Evolutionary conservation across 2,797 vertebrate species (phyloP).

Genomic region (Gymnoscopelus microlampas): DNA sequence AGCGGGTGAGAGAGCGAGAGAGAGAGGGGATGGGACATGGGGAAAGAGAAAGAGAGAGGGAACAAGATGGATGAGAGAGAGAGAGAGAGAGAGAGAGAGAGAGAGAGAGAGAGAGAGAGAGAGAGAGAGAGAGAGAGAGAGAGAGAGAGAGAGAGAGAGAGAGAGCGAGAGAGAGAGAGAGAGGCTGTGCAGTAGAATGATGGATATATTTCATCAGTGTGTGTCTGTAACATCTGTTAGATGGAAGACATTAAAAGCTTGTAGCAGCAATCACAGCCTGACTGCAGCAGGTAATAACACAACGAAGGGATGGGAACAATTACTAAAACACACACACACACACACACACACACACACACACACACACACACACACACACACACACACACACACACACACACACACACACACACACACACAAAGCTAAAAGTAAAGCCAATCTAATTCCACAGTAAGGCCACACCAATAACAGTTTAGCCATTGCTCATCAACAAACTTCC

Average conservation of each 20-base stretch:
- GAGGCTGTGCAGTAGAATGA: constrained; percentile 70
- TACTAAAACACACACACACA: constrained; percentile 70
- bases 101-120: constrained; percentile 9
- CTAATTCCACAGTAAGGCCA: constrained; percentile 52
- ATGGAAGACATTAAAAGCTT: constrained; percentile 81
- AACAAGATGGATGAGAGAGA: constrained; percentile 20
- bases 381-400: constrained; percentile 40
- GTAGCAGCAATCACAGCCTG: constrained; percentile 74
- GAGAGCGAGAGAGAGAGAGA: constrained; percentile 10
- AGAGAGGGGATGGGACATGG: not conserved
- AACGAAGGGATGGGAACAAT: constrained; percentile 77
- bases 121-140: constrained; percentile 8
- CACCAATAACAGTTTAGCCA: constrained; percentile 50
- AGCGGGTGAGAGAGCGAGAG: constrained; percentile 28
- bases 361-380: constrained; percentile 14
- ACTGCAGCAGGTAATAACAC: constrained; percentile 78
- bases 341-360: constrained; percentile 11
- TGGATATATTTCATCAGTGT: constrained; percentile 83
- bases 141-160: constrained; percentile 8
- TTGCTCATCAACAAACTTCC: constrained; percentile 59
- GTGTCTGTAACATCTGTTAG: constrained; percentile 79
- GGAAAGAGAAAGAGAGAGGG: constrained; percentile 34
- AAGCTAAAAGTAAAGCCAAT: constrained; percentile 60
- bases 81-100: constrained; percentile 6
- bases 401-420: constrained; percentile 24